Evolutionary conservation across 2,113 vertebrate genomes (phyloP).

Genomic region (Dasyornis broadbenti): DNA sequence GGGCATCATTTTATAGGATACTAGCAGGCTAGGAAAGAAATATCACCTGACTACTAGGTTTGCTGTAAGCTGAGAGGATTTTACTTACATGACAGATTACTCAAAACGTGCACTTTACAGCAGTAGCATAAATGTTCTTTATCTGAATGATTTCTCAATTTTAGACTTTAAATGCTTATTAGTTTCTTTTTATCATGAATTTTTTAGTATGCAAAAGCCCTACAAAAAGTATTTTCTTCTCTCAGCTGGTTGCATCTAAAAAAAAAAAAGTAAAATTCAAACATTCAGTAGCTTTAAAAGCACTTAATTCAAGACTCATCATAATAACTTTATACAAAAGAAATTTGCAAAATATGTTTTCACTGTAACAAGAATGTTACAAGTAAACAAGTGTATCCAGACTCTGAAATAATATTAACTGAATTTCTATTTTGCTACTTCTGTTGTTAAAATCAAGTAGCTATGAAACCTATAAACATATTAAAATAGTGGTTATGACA

Average conservation of each 20-base stretch:
- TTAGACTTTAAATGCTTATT: not conserved
- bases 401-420: not conserved
- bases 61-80: not conserved
- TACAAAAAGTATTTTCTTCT: not conserved
- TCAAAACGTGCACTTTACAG: not conserved
- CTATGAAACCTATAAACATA: not conserved
- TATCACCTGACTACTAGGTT: not conserved
- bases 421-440: not conserved
- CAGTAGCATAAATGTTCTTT: not conserved
- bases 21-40: not conserved
- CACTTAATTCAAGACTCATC: not conserved
- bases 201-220: not conserved
- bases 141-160: not conserved
- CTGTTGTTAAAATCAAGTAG: not conserved
- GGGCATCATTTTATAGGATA: not conserved
- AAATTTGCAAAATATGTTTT: not conserved
- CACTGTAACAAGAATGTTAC: not conserved
- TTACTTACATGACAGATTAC: not conserved
- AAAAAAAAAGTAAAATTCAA: not conserved
- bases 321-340: not conserved
- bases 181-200: not conserved
- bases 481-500: not conserved
- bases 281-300: not conserved
- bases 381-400: not conserved
- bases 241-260: rapidly evolving